Conservation (phyloP, 2,113 vertebrate species). For the Apteryx owenii region DNA sequence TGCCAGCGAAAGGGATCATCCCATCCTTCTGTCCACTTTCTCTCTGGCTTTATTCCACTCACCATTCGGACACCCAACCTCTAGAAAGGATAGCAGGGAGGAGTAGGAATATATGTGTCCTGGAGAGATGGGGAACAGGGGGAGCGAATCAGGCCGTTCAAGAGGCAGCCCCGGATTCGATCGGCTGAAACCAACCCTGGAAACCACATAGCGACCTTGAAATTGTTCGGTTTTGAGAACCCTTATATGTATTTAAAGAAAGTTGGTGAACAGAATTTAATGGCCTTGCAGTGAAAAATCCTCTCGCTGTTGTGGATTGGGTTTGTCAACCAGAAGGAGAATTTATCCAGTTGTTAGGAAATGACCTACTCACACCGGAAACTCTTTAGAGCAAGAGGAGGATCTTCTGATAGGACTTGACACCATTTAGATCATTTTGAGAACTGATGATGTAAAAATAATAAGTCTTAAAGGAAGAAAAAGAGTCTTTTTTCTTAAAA, state of each 20-base stretch:
- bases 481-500: not conserved
- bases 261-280: not conserved
- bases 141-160: not conserved
- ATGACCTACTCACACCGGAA: not conserved
- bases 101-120: not conserved
- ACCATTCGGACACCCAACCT: not conserved
- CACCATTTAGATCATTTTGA: not conserved
- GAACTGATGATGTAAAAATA: not conserved
- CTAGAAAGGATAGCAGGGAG: not conserved
- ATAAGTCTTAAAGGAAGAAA: not conserved
- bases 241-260: not conserved
- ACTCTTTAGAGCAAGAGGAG: not conserved
- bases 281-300: not conserved
- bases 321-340: not conserved
- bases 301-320: not conserved
- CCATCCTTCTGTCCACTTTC: not conserved
- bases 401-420: not conserved
- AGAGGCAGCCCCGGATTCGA: not conserved
- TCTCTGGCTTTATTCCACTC: not conserved
- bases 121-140: not conserved
- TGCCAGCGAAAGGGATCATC: not conserved
- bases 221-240: not conserved
- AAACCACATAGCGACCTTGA: not conserved
- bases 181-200: not conserved
- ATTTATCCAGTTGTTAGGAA: not conserved